These are phyloP conservation scores for Deroptyus accipitrinus DNA, from an alignment of 2,113 vertebrate species.

Conservation along the genomic window DNA sequence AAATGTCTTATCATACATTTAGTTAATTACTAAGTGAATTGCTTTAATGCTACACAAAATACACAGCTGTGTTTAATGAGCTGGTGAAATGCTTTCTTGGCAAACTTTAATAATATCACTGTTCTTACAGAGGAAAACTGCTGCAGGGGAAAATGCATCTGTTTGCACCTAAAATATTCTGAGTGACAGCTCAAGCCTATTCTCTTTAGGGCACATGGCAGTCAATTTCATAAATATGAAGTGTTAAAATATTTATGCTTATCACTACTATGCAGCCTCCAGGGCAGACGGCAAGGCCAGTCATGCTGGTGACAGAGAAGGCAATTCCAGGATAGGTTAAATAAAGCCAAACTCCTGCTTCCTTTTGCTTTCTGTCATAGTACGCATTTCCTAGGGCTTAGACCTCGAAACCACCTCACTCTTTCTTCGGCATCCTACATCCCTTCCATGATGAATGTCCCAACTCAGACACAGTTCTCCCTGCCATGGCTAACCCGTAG, in stretches of 20 bases:
- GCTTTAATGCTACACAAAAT: slow-evolving; percentile 25
- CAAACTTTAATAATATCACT: slow-evolving; percentile 3
- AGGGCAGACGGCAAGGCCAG: background rate
- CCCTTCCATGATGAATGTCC: background rate
- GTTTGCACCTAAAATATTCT: background rate
- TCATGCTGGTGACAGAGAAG: background rate
- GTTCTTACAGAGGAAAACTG: background rate
- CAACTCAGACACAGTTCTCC: background rate
- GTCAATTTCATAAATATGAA: background rate
- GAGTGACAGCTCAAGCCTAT: background rate
- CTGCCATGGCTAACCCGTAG: background rate
- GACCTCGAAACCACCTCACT: background rate
- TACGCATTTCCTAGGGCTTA: background rate
- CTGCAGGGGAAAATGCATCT: slow-evolving; percentile 23
- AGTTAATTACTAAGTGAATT: slow-evolving; percentile 52
- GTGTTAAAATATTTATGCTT: slow-evolving; percentile 33
- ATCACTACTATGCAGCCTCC: background rate
- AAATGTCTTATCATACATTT: slow-evolving; percentile 15
- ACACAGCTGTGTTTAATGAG: slow-evolving; percentile 46
- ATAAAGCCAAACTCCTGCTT: background rate
- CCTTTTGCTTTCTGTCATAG: background rate
- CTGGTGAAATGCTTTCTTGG: slow-evolving; percentile 46
- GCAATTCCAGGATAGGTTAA: background rate
- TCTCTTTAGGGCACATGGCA: background rate
- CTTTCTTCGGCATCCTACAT: background rate